Base-by-base conservation (phyloP, 2,113 vertebrate genomes). In the Trachemys scripta region DNA sequence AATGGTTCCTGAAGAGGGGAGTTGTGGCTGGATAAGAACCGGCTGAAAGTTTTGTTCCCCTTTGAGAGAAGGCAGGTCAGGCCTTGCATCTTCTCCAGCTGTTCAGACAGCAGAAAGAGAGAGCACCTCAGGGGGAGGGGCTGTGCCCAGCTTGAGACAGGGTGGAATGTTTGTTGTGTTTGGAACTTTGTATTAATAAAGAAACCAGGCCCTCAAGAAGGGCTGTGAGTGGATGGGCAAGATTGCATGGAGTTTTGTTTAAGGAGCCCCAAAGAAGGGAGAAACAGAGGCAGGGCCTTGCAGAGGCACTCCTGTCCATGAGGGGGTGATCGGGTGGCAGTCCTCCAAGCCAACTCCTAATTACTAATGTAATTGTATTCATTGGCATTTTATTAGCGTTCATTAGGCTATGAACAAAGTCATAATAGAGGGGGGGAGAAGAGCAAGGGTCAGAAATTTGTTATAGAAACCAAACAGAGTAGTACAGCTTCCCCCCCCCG, bases 381-480 rank as follows among this genome's bases (percentile, higher is more conserved):
- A 57, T n/a, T 85, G 89, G 6, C 2, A 65, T 92, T 87, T 27
- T 65, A 7, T 57, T 91, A 31, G 1, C 3, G 87, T 95, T 85
- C 38, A 38, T 83, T n/a, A 1, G 0, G 2, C 72, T 84, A 76
- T 87, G 72, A 90, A 35, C 6, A 89, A 93, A 93, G 65, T 4
- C 47, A 6, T 8, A 1, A 17, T 4, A 47, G 38, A 45, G 38
- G 6, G 25, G 38, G 12, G n/a, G 76, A 47, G 91, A 76, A 0
- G 2, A 85, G 11, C 31, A 22, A 3, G 4, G 5, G 5, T 88
- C 59, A 92, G 45, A 92, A 80, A 49, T 80, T 90, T 4, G 1
- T 0, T 1, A 5, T 0, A 1, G 19, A 29, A 10, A 47, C 50
- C n/a, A 54, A 57, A 82, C 14, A 53, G 7, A 88, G 10, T 2